Conservation (phyloP, 2,888 invertebrate species). For the Drosophila algonquin region DNA sequence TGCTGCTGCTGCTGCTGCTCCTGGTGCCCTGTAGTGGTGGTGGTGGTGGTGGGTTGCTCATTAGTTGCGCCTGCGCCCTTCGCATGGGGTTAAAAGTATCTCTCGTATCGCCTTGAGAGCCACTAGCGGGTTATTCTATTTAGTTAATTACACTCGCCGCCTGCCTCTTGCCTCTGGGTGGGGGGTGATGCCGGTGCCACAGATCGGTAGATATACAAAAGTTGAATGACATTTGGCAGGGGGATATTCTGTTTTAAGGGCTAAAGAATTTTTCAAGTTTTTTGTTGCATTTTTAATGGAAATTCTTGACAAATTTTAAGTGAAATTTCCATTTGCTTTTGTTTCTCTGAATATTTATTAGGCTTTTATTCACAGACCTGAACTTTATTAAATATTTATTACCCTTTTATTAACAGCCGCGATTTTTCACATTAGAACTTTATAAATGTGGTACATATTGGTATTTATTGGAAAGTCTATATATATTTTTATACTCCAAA, state of each 20-base stretch:
- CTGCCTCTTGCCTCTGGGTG: slow-evolving; percentile 8
- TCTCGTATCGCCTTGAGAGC: slow-evolving; percentile 14
- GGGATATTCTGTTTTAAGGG: neutral
- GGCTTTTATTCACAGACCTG: neutral
- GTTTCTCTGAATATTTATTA: neutral
- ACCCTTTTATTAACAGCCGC: neutral
- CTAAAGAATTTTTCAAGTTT: neutral
- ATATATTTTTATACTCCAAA: too few relatives aligned
- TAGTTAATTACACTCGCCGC: slow-evolving; percentile 59
- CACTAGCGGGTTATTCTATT: slow-evolving; percentile 37
- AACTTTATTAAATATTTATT: neutral
- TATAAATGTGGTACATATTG: too few relatives aligned
- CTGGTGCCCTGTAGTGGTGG: slow-evolving; percentile 26
- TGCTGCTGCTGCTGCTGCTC: slow-evolving; percentile 20
- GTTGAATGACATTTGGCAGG: slow-evolving; percentile 19
- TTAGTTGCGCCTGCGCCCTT: slow-evolving; percentile 76
- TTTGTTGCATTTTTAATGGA: neutral
- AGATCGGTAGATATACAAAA: slow-evolving; percentile 32
- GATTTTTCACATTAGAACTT: neutral
- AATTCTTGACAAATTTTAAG: neutral
- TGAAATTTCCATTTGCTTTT: too few relatives aligned
- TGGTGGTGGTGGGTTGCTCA: slow-evolving; percentile 58
- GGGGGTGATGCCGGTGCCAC: slow-evolving; percentile 8
- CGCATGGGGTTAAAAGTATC: slow-evolving; percentile 69
- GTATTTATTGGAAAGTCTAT: too few relatives aligned